Evolutionary conservation across 2,888 invertebrate species (phyloP).

Genomic region (Neria commutata): DNA sequence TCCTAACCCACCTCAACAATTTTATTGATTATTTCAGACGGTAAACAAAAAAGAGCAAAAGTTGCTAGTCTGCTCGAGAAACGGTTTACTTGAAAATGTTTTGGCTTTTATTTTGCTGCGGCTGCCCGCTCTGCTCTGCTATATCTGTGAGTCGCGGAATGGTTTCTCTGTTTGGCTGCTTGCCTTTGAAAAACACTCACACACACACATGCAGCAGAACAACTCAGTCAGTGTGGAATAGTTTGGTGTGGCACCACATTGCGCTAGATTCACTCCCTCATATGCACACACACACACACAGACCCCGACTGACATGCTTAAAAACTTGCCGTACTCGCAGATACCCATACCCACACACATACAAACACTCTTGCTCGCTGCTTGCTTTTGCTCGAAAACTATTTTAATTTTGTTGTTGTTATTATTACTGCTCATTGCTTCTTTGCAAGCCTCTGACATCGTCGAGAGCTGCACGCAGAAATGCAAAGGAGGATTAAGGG

Average conservation of each 20-base stretch:
- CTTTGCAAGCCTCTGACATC: too few species aligned
- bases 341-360: too few species aligned
- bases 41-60: constrained; percentile 31
- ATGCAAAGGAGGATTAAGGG: too few species aligned
- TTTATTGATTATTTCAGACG: constrained; percentile 60
- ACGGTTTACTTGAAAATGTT: neutral
- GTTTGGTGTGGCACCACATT: constrained; percentile 7
- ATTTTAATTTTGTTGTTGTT: too few species aligned
- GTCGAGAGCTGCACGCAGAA: too few species aligned
- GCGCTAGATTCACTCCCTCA: constrained; percentile 3
- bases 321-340: too few species aligned
- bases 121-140: neutral
- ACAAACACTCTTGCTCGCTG: too few species aligned
- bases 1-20: constrained; percentile 63
- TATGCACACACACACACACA: constrained; percentile 30
- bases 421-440: too few species aligned
- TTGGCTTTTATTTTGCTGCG: constrained; percentile 9
- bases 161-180: neutral
- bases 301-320: too few species aligned
- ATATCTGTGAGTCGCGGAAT: neutral
- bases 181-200: neutral
- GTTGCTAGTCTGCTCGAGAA: constrained; percentile 14
- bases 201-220: neutral
- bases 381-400: too few species aligned
- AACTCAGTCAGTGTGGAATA: constrained; percentile 3